Evolutionary conservation across 2,797 vertebrate genomes (phyloP).

Genomic region (Leucoraja ocellata): DNA sequence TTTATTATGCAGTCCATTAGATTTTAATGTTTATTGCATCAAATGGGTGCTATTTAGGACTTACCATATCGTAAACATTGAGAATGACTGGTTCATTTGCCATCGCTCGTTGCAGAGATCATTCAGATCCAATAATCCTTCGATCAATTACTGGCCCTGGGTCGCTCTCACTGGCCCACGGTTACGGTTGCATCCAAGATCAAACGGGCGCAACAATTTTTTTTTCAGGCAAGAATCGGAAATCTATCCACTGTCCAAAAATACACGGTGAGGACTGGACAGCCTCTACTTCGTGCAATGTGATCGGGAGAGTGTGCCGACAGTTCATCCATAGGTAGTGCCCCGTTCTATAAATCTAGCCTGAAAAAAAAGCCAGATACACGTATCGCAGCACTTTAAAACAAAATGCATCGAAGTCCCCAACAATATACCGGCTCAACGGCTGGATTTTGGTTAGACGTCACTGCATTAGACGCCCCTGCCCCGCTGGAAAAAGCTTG

Average conservation of each 20-base stretch:
- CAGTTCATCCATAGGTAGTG: slow-evolving; percentile 24
- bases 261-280: background rate
- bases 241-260: slow-evolving; percentile 9
- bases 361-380: background rate
- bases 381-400: background rate
- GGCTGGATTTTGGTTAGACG: background rate
- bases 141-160: background rate
- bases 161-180: background rate
- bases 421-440: too few relatives aligned
- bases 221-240: background rate
- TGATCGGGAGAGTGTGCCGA: background rate
- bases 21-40: background rate
- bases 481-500: background rate
- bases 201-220: background rate
- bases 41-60: slow-evolving; percentile 43
- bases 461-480: background rate
- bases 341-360: background rate
- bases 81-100: slow-evolving; percentile 91
- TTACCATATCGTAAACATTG: slow-evolving; percentile 94
- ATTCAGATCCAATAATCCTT: slow-evolving; percentile 33
- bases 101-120: slow-evolving; percentile 69
- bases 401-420: background rate
- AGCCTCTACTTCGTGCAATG: slow-evolving; percentile 25
- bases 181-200: slow-evolving; percentile 24
- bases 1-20: background rate